phyloP scores from a whole-genome alignment of 1,140 invertebrate species.

The Stegodyphus mimosarum region DNA sequence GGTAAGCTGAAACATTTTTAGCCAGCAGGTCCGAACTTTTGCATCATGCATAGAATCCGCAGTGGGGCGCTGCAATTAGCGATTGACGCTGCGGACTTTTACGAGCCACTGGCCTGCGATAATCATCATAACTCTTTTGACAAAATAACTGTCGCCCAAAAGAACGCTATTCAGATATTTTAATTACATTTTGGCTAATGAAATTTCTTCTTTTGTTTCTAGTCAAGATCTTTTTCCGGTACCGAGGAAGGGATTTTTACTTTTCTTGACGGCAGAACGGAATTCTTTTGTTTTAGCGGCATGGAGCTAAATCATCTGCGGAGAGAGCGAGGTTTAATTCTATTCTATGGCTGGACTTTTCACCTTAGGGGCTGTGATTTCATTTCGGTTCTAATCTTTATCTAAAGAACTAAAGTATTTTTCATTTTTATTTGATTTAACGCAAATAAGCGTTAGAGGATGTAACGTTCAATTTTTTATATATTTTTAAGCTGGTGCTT shows the following conservation, averaged over 20 bases:
- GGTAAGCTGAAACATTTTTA: neutral
- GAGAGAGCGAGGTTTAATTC: neutral
- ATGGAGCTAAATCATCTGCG: neutral
- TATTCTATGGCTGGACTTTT: constrained; percentile 18
- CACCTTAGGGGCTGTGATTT: neutral
- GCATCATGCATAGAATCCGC: neutral
- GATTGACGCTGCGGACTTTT: neutral
- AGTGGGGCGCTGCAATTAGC: neutral
- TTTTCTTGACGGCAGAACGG: neutral
- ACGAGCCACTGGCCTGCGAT: constrained; percentile 17
- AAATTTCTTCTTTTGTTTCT: constrained; percentile 52
- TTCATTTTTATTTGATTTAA: no score
- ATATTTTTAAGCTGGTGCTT: no score
- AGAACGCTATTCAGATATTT: constrained; percentile 20
- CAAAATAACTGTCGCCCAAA: constrained; percentile 40
- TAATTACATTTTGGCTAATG: constrained; percentile 54
- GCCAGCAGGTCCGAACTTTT: neutral
- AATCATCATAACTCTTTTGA: constrained; percentile 51
- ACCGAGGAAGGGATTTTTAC: neutral
- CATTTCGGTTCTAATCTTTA: no score
- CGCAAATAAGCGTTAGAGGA: no score
- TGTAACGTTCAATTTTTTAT: no score
- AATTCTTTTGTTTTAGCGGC: constrained; percentile 37
- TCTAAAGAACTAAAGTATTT: no score
- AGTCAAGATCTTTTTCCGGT: constrained; percentile 49